Conservation (phyloP, 2,888 invertebrate species). For the Sabatieria punctata region DNA sequence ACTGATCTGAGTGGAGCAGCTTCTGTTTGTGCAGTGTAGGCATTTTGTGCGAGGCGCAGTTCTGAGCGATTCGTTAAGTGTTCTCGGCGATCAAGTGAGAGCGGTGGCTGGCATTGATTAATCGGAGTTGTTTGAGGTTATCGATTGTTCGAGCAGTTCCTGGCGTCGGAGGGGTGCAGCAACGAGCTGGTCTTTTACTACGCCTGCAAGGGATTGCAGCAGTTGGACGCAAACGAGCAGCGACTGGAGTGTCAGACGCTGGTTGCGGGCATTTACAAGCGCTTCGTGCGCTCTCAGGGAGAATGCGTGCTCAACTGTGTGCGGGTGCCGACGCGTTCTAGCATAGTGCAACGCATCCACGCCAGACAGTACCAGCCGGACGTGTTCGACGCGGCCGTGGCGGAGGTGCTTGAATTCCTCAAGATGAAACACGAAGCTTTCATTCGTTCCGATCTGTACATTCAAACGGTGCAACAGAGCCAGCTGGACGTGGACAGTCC, state of each 20-base stretch:
- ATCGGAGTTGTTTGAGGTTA: background rate
- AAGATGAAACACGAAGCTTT: background rate
- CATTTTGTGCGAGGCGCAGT: background rate
- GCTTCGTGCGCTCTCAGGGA: background rate
- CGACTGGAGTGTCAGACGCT: background rate
- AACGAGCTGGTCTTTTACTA: constrained; percentile 1
- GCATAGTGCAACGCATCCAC: background rate
- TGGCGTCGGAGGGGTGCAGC: background rate
- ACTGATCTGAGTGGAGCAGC: too few relatives aligned
- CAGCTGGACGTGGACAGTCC: background rate
- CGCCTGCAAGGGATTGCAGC: background rate
- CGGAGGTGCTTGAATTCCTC: background rate
- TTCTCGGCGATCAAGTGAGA: too few relatives aligned
- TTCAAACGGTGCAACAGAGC: background rate
- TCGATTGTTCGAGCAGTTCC: background rate
- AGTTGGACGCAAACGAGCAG: background rate
- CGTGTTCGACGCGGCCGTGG: background rate
- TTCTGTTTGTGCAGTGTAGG: background rate
- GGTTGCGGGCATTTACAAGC: background rate
- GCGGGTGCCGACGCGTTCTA: background rate
- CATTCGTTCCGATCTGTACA: constrained; percentile 2
- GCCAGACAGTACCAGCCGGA: background rate
- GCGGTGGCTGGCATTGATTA: too few relatives aligned
- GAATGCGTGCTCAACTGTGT: background rate
- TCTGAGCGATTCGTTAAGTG: too few relatives aligned